Conservation (phyloP, 2,888 invertebrate species). For the Orchestes rusci region DNA sequence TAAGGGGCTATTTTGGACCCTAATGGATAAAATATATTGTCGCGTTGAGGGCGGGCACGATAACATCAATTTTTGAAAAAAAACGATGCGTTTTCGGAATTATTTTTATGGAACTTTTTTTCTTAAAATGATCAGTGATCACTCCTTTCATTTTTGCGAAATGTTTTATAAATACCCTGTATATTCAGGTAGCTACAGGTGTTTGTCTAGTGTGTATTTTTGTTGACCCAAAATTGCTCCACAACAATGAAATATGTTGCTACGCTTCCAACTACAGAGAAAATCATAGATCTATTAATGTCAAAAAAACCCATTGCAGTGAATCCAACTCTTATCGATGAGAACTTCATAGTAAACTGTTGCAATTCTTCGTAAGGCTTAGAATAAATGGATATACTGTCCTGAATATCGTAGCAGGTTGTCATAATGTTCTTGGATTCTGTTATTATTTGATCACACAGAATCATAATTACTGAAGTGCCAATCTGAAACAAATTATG, state of each 20-base stretch:
- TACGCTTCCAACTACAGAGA: slow-evolving; percentile 15
- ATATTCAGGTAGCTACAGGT: no score
- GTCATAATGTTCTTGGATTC: slow-evolving; percentile 18
- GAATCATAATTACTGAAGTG: slow-evolving; percentile 9
- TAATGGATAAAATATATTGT: no score
- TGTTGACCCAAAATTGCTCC: slow-evolving; percentile 19
- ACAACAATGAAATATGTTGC: slow-evolving; percentile 19
- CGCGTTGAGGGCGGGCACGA: no score
- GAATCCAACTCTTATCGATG: slow-evolving; percentile 10
- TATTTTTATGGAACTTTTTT: no score
- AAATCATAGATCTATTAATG: slow-evolving; percentile 12
- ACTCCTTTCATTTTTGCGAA: no score
- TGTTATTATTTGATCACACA: slow-evolving; percentile 15
- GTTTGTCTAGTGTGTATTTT: no score
- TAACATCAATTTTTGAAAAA: no score
- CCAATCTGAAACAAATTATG: slow-evolving; percentile 19
- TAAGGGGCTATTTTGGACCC: no score
- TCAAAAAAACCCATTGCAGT: slow-evolving; percentile 15
- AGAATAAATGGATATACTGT: slow-evolving; percentile 17
- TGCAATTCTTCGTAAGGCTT: slow-evolving; percentile 17
- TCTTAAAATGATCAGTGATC: no score
- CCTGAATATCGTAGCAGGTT: slow-evolving; percentile 16
- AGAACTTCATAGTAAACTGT: slow-evolving; percentile 9
- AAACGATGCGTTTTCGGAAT: no score
- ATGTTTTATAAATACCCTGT: no score